Evolutionary conservation across 1,140 invertebrate species (phyloP), one percentile per base, ranked within the genome.

Genomic region (Anthonomus grandis): DNA sequence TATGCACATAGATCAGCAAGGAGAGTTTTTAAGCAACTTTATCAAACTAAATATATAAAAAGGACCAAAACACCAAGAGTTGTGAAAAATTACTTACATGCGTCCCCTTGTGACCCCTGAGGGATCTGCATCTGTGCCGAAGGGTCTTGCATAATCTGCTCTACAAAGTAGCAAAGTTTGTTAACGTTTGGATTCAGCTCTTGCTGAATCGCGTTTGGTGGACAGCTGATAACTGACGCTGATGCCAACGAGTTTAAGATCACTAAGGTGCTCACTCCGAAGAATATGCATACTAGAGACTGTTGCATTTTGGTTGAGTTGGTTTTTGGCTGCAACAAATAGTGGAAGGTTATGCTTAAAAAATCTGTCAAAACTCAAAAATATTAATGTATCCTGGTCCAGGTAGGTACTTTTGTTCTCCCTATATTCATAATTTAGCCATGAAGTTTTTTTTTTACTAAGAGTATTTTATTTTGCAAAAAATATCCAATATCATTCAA

Each of bases 151-250:
- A 69, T 45, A 38, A 52, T 62, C 51, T 67, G 64, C 53, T 68
- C 62, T 37, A 65, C 60, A 4, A 59, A 52, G 27, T 39, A 63
- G 55, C 71, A 73, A 2, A 73, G 51, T 37, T 73, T 64, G n/a
- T 65, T 64, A 8, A 69, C 21, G 18, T 61, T 64, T 10, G 65
- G 53, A 18, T 61, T 59, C 1, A 62, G 58, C 48, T 68, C 67
- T 37, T 57, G 57, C 21, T 60, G 57, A 41, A 57, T 49, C 22
- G 48, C 56, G 42, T 59, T 66, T 36, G 62, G 62, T 3, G 67
- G 64, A 48, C 68, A 69, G 50, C 63, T 68, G 21, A 71, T 67
- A 21, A 68, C 48, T 8, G 61, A 64, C 10, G 67, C 62, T 46
- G 62, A 54, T 25, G 62, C 38, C 9, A 62, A 49, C 12, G 63